Evolutionary conservation across 1,140 invertebrate genomes (phyloP).

Genomic region (Trichonephila inaurata): DNA sequence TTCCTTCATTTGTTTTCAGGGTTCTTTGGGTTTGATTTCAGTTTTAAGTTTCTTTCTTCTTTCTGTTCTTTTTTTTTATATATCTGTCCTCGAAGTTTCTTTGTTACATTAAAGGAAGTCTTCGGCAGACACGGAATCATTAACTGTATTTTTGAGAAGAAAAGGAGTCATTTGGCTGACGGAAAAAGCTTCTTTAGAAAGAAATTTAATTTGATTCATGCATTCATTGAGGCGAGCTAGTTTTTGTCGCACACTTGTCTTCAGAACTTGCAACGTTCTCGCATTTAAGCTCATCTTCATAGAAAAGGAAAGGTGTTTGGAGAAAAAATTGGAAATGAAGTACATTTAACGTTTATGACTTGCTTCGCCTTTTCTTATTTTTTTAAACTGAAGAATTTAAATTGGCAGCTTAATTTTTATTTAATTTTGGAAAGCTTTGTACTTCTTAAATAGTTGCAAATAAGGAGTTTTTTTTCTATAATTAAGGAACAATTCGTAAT

Average conservation of each 20-base stretch:
- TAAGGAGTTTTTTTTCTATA: no score
- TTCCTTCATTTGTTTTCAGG: slow-evolving; percentile 66
- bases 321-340: background rate
- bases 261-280: background rate
- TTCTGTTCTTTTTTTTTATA: slow-evolving; percentile 12
- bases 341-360: background rate
- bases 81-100: slow-evolving; percentile 3
- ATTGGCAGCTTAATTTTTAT: background rate
- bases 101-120: slow-evolving; percentile 61
- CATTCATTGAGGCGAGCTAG: background rate
- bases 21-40: slow-evolving; percentile 52
- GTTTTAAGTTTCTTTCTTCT: slow-evolving; percentile 49
- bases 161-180: slow-evolving; percentile 60
- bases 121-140: slow-evolving; percentile 56
- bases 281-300: background rate
- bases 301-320: background rate
- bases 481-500: no score
- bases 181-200: slow-evolving; percentile 54
- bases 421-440: background rate
- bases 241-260: slow-evolving; percentile 36
- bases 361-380: background rate
- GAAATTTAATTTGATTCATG: slow-evolving; percentile 67
- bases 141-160: slow-evolving; percentile 58
- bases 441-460: background rate
- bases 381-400: background rate